A percentile compares a stretch with the other conserved stretches of the same genome.
Conservation (phyloP, 1,140 invertebrate species). For the Eueides isabella region DNA sequence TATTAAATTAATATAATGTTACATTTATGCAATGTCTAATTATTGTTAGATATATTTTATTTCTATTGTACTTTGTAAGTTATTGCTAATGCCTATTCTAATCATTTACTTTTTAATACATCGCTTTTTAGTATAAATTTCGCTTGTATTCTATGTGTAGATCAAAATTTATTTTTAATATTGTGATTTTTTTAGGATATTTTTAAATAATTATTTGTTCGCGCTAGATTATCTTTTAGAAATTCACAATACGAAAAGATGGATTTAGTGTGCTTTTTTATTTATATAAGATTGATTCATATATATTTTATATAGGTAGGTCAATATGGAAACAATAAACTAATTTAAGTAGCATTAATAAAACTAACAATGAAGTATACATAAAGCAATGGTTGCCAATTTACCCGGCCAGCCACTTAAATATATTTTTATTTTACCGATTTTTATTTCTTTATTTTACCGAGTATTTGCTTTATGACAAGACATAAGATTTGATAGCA, state of each 20-base stretch:
- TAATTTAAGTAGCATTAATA: not conserved
- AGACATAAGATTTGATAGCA: too few species aligned
- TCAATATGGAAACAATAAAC: slow-evolving; percentile 3
- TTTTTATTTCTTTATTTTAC: too few species aligned
- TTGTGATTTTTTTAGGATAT: too few species aligned
- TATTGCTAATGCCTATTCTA: not conserved
- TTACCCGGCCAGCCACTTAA: not conserved
- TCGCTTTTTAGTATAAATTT: not conserved
- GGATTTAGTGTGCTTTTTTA: too few species aligned
- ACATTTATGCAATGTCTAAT: slow-evolving; percentile 29
- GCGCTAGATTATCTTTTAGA: not conserved
- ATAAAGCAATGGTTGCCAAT: not conserved
- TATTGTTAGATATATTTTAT: slow-evolving; percentile 23
- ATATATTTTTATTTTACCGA: not conserved
- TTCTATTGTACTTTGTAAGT: not conserved
- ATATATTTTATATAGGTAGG: not conserved
- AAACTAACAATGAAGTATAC: not conserved
- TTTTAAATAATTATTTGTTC: not conserved
- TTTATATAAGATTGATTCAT: not conserved
- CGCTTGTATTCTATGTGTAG: too few species aligned
- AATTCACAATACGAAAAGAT: not conserved
- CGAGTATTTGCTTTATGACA: too few species aligned
- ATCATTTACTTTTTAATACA: not conserved
- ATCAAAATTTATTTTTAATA: too few species aligned
- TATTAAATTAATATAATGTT: slow-evolving; percentile 28